These are phyloP conservation scores for Babylonia areolata DNA, from an alignment of 1,140 invertebrate genomes.

Conservation along the genomic window DNA sequence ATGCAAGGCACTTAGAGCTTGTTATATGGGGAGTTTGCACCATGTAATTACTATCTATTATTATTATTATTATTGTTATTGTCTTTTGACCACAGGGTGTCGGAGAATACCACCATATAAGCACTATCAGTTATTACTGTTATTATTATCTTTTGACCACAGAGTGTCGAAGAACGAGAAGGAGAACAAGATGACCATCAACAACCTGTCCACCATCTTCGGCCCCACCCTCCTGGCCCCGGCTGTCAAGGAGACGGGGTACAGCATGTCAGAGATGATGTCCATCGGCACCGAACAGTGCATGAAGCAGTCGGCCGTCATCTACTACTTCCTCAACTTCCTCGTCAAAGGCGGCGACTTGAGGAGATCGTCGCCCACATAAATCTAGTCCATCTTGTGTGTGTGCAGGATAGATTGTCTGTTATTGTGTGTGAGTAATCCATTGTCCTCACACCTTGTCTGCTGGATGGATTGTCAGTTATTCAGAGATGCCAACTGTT, in stretches of 20 bases:
- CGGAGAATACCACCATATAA: slow-evolving; percentile 60
- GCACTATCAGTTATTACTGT: slow-evolving; percentile 73
- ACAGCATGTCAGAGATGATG: slow-evolving; percentile 82
- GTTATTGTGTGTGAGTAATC: no score
- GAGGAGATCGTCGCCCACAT: slow-evolving; percentile 53
- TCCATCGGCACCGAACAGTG: slow-evolving; percentile 94
- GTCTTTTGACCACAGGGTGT: slow-evolving; percentile 62
- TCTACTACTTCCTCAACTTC: slow-evolving; percentile 90
- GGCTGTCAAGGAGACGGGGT: slow-evolving; percentile 59
- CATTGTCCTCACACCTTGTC: no score
- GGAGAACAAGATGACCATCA: slow-evolving; percentile 72
- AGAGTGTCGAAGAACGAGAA: slow-evolving; percentile 63
- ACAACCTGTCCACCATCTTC: slow-evolving; percentile 74
- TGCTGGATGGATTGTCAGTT: no score
- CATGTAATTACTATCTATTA: no score
- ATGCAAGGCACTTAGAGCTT: no score
- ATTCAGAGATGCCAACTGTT: no score
- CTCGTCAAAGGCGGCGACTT: slow-evolving; percentile 59
- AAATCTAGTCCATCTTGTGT: no score
- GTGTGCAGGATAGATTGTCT: no score
- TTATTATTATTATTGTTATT: background rate
- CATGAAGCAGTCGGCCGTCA: slow-evolving; percentile 95
- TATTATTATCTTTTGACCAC: slow-evolving; percentile 71
- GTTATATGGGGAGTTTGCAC: no score
- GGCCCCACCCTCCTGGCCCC: slow-evolving; percentile 73